phyloP scores from a whole-genome alignment of 2,797 vertebrate genomes.

The Betta splendens region DNA sequence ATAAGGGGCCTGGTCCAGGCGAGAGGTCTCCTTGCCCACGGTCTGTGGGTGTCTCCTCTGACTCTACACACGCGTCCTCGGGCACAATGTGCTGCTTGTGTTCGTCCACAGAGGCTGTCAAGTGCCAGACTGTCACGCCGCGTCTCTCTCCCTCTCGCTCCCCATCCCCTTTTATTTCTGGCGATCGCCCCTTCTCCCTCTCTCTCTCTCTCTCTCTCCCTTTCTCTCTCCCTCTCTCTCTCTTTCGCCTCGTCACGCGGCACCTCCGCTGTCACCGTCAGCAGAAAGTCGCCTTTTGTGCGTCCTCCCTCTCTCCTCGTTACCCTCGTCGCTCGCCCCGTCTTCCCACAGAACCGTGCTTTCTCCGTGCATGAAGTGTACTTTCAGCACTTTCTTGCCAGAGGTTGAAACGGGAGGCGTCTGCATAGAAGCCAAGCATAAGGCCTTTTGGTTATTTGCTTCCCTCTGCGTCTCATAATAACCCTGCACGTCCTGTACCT shows the following conservation, averaged over 20 bases:
- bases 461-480: too few species aligned
- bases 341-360: neutral
- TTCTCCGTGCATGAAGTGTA: neutral
- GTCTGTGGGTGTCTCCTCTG: slow-evolving; percentile 58
- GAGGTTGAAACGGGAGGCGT: slow-evolving; percentile 16
- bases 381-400: slow-evolving; percentile 15
- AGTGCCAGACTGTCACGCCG: slow-evolving; percentile 50
- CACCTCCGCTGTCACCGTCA: slow-evolving; percentile 10
- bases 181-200: slow-evolving; percentile 6
- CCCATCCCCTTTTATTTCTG: slow-evolving; percentile 11
- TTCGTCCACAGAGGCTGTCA: slow-evolving; percentile 54
- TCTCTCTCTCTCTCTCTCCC: slow-evolving; percentile 21
- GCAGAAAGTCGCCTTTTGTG: slow-evolving; percentile 18
- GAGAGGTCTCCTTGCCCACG: slow-evolving; percentile 68
- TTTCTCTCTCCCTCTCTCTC: slow-evolving; percentile 2
- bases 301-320: slow-evolving; percentile 4
- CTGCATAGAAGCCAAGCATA: slow-evolving; percentile 5
- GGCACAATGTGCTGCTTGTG: slow-evolving; percentile 49
- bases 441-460: slow-evolving; percentile 26
- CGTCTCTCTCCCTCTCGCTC: slow-evolving; percentile 17
- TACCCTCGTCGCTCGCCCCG: neutral
- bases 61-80: slow-evolving; percentile 46
- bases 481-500: slow-evolving; percentile 6
- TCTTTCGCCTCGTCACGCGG: slow-evolving; percentile 8
- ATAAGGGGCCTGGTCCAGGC: slow-evolving; percentile 59